These are phyloP conservation scores for Rhagium mordax DNA, from an alignment of 2,888 invertebrate species.

Conservation along the genomic window DNA sequence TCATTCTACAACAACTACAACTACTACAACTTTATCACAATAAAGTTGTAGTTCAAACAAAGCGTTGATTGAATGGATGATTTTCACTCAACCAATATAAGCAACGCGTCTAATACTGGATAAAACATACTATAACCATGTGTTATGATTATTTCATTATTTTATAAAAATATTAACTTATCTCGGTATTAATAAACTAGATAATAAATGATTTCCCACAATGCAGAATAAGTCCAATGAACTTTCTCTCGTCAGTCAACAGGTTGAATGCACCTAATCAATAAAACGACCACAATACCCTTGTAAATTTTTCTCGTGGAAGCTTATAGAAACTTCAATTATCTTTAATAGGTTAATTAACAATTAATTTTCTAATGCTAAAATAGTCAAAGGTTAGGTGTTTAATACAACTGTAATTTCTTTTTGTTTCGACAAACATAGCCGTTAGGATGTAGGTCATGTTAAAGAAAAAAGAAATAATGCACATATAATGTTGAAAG, in stretches of 20 bases:
- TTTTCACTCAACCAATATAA: too few relatives aligned
- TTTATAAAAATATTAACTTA: not conserved
- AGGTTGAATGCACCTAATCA: conserved; percentile 35
- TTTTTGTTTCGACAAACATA: not conserved
- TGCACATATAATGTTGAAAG: not conserved
- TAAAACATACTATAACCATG: too few relatives aligned
- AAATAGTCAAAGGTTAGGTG: conserved; percentile 12
- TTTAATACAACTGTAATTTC: not conserved
- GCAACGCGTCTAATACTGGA: too few relatives aligned
- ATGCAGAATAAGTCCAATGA: conserved; percentile 40
- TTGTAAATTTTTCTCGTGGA: conserved; percentile 16
- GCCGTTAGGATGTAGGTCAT: not conserved
- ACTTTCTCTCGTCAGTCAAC: conserved; percentile 43
- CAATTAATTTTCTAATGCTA: conserved; percentile 24
- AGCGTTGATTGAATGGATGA: too few relatives aligned
- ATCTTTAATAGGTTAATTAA: conserved; percentile 20
- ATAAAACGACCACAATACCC: conserved; percentile 17
- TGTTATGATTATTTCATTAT: not conserved
- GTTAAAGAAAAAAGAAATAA: conserved; percentile 2
- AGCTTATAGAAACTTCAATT: conserved; percentile 12
- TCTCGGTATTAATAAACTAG: conserved; percentile 2
- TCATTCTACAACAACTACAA: too few relatives aligned
- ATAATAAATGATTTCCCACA: conserved; percentile 6
- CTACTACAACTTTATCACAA: too few relatives aligned
- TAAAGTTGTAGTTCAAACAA: too few relatives aligned